Percentiles rank a stretch among this genome's conserved stretches.
Evolutionary conservation across 1,140 invertebrate species (phyloP).

Genomic region (Streblospio benedicti): DNA sequence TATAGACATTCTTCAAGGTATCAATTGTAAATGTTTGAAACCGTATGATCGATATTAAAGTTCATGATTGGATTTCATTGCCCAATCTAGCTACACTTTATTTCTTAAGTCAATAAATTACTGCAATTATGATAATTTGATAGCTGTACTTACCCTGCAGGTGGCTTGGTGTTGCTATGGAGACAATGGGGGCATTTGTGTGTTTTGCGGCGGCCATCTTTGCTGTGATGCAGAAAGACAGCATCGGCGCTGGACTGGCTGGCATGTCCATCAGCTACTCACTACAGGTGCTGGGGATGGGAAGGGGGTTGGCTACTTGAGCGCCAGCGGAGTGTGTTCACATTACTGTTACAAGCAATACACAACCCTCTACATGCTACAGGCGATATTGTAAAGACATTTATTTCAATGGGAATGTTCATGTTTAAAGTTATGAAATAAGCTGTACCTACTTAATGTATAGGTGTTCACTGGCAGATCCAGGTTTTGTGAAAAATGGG

Average conservation of each 20-base stretch:
- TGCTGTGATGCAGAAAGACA: conserved; percentile 6
- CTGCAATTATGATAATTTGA: no score
- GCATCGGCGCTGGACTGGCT: conserved; percentile 57
- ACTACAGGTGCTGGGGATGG: conserved; percentile 47
- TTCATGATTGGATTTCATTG: background rate
- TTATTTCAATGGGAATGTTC: no score
- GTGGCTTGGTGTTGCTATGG: background rate
- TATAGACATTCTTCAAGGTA: no score
- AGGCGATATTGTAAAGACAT: no score
- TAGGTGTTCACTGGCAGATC: background rate
- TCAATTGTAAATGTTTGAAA: background rate
- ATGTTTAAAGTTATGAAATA: background rate
- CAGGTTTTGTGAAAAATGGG: background rate
- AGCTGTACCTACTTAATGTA: background rate
- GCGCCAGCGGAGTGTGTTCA: no score
- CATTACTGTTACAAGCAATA: no score
- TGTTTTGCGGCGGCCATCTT: background rate
- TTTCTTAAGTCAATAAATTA: conserved; percentile 11
- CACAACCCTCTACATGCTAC: no score
- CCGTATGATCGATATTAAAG: background rate
- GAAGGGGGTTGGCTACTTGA: no score
- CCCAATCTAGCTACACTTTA: background rate
- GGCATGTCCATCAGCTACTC: conserved; percentile 93
- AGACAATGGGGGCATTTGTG: background rate
- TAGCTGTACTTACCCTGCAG: no score